Conservation (phyloP, 2,888 invertebrate genomes). For the Nymphalis urticae region DNA sequence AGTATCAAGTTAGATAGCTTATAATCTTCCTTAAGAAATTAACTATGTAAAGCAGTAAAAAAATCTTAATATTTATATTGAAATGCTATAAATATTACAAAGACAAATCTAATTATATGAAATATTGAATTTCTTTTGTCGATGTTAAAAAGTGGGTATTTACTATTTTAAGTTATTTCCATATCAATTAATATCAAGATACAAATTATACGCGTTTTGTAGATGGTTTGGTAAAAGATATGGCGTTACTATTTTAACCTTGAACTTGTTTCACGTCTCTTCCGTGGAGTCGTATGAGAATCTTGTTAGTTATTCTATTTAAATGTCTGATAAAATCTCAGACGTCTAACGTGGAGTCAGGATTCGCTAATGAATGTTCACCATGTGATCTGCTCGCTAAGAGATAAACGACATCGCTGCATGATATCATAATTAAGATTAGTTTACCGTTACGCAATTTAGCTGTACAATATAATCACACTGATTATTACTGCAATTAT, state of each 20-base stretch:
- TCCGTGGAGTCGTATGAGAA: slow-evolving; percentile 14
- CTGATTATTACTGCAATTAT: background rate
- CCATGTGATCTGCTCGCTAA: slow-evolving; percentile 29
- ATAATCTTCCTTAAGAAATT: too few relatives aligned
- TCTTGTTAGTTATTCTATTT: slow-evolving; percentile 32
- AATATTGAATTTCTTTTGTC: too few relatives aligned
- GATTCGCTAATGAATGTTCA: slow-evolving; percentile 57
- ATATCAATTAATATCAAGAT: too few relatives aligned
- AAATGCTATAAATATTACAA: too few relatives aligned
- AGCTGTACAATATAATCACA: background rate
- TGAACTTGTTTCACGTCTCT: background rate
- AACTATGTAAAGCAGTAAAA: too few relatives aligned
- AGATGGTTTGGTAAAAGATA: background rate
- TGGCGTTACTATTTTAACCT: background rate
- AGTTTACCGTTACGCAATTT: background rate
- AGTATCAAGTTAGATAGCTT: too few relatives aligned
- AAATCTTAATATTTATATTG: too few relatives aligned
- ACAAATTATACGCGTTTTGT: too few relatives aligned
- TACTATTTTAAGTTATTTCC: too few relatives aligned
- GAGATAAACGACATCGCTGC: slow-evolving; percentile 30
- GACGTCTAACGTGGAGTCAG: slow-evolving; percentile 47
- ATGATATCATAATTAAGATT: slow-evolving; percentile 25
- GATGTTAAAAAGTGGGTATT: too few relatives aligned
- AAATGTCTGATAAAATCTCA: slow-evolving; percentile 34
- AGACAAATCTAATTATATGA: too few relatives aligned